Evolutionary conservation across 2,888 invertebrate species (phyloP).

Genomic region (Reticulitermes lucifugus): DNA sequence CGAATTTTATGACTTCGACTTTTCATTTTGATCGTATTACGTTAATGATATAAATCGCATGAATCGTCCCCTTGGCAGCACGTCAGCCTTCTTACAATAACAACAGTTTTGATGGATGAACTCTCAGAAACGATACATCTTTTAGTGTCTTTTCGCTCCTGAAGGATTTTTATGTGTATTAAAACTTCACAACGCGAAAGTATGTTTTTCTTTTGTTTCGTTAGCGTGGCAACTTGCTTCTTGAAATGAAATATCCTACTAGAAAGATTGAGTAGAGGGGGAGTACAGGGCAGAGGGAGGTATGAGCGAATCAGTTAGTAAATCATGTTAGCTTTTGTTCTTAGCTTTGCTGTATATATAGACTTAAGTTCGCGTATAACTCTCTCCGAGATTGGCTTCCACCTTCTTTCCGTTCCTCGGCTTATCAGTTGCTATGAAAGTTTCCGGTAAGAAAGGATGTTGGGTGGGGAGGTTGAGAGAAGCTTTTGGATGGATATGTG

Average conservation of each 20-base stretch:
- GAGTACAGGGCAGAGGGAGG: not conserved
- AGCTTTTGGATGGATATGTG: slow-evolving; percentile 8
- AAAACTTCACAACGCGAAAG: not conserved
- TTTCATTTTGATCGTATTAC: not conserved
- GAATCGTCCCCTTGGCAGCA: not conserved
- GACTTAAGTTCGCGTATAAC: slow-evolving; percentile 37
- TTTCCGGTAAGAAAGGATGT: slow-evolving; percentile 32
- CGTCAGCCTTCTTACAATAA: not conserved
- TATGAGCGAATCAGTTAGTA: slow-evolving; percentile 49
- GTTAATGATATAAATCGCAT: not conserved
- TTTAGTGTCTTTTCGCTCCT: slow-evolving; percentile 3
- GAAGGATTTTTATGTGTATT: slow-evolving; percentile 36
- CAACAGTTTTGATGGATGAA: slow-evolving; percentile 25
- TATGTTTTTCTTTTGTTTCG: slow-evolving; percentile 21
- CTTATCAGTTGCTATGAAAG: slow-evolving; percentile 41
- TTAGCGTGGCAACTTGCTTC: not conserved
- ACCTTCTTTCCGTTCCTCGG: slow-evolving; percentile 30
- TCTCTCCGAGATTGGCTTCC: slow-evolving; percentile 16
- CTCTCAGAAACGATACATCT: slow-evolving; percentile 30
- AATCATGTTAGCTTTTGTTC: slow-evolving; percentile 50
- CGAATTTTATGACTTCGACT: not conserved
- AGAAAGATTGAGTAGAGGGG: not conserved
- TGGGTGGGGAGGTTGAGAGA: not conserved
- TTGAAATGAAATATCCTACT: slow-evolving; percentile 9
- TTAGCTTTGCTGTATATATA: slow-evolving; percentile 44